Evolutionary conservation across 2,797 vertebrate genomes (phyloP).

Genomic region (Limosa lapponica): DNA sequence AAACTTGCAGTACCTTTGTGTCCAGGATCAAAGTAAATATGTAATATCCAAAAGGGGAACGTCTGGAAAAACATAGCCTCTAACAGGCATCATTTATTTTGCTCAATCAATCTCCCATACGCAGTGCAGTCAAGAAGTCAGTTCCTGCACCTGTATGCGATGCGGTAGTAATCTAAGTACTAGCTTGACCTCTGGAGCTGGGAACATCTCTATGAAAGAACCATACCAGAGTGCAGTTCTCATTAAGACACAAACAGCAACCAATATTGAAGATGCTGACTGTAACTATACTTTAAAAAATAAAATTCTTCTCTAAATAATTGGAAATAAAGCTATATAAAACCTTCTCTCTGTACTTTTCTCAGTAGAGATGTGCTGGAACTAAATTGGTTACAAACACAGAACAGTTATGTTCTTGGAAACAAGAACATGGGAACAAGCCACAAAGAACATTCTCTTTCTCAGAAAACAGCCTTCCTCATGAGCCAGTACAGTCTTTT

Average conservation of each 20-base stretch:
- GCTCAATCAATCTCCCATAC: not conserved
- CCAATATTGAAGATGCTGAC: not conserved
- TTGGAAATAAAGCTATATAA: not conserved
- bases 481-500: not conserved
- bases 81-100: not conserved
- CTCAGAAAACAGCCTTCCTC: not conserved
- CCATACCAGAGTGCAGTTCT: not conserved
- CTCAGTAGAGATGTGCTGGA: not conserved
- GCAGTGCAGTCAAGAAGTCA: not conserved
- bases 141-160: not conserved
- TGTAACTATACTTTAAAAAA: not conserved
- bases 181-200: not conserved
- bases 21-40: not conserved
- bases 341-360: not conserved
- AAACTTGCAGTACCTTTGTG: not conserved
- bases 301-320: not conserved
- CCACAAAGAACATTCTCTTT: not conserved
- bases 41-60: not conserved
- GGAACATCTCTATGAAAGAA: not conserved
- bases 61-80: not conserved
- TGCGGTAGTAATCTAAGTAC: not conserved
- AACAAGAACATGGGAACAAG: not conserved
- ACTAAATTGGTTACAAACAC: not conserved
- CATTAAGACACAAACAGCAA: not conserved
- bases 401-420: too few species aligned